phyloP scores from a whole-genome alignment of 2,888 invertebrate genomes.

The Dermolepida albohirtum region DNA sequence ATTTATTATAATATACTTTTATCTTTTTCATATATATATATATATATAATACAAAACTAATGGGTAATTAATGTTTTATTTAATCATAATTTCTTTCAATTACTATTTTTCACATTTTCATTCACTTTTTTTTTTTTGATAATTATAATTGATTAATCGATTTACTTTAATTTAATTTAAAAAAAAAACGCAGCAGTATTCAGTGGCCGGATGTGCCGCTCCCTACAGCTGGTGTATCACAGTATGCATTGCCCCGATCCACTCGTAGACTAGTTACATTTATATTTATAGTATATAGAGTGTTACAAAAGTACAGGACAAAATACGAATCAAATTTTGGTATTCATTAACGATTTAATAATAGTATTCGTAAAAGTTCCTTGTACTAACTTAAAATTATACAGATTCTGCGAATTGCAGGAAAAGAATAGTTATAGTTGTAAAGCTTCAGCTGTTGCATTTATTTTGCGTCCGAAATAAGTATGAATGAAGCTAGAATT shows the following conservation, averaged over 20 bases:
- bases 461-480: too few relatives aligned
- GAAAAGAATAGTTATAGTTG: too few relatives aligned
- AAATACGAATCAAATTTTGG: neutral
- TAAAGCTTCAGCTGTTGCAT: too few relatives aligned
- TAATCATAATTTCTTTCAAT: too few relatives aligned
- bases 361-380: too few relatives aligned
- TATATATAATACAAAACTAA: slow-evolving; percentile 11
- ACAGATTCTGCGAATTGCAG: too few relatives aligned
- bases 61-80: slow-evolving; percentile 2
- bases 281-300: slow-evolving; percentile 23
- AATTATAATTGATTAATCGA: slow-evolving; percentile 18
- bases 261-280: slow-evolving; percentile 49
- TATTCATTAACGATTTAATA: too few relatives aligned
- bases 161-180: slow-evolving; percentile 28
- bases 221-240: slow-evolving; percentile 66
- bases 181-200: slow-evolving; percentile 55
- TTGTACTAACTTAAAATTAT: too few relatives aligned
- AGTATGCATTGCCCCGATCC: slow-evolving; percentile 67
- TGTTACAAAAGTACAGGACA: slow-evolving; percentile 6
- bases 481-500: too few relatives aligned
- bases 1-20: too few relatives aligned
- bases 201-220: slow-evolving; percentile 61
- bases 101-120: too few relatives aligned
- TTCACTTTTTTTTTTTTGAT: slow-evolving; percentile 4
- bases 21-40: too few relatives aligned